Evolutionary conservation across 2,797 vertebrate species (phyloP).

Genomic region (Bovichtus diacanthus): DNA sequence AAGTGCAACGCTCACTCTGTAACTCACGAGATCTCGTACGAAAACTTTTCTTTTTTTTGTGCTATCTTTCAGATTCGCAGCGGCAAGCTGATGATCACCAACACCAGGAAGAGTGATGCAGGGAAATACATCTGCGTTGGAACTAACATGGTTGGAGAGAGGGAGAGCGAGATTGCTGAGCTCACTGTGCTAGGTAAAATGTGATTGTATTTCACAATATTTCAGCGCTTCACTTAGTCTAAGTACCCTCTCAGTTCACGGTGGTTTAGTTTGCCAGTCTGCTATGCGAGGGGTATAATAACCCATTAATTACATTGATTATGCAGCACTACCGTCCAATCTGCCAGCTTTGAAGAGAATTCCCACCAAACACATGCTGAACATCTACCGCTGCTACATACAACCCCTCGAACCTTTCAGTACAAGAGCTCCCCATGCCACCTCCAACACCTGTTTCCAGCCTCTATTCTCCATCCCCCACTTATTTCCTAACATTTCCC

Average conservation of each 20-base stretch:
- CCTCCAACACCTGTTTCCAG: conserved; percentile 36
- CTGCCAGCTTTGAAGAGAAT: conserved; percentile 48
- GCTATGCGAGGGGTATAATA: conserved; percentile 45
- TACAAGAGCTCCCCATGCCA: conserved; percentile 48
- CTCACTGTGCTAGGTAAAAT: conserved; percentile 93
- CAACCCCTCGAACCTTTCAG: conserved; percentile 49
- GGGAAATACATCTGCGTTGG: conserved; percentile 96
- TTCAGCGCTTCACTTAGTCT: conserved; percentile 43
- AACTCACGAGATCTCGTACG: conserved; percentile 1
- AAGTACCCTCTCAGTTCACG: conserved; percentile 36
- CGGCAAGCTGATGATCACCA: conserved; percentile 97
- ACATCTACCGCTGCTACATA: conserved; percentile 29
- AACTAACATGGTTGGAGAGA: conserved; percentile 96
- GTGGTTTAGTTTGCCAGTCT: conserved; percentile 27
- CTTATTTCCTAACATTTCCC: conserved; percentile 65
- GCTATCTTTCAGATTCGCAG: conserved; percentile 90
- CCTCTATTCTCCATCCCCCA: conserved; percentile 43
- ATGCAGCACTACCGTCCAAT: conserved; percentile 41
- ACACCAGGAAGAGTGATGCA: conserved; percentile 93
- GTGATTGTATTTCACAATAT: conserved; percentile 24
- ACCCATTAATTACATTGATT: conserved; percentile 67
- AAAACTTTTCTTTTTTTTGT: conserved; percentile 47
- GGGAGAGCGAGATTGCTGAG: conserved; percentile 94
- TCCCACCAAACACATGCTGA: conserved; percentile 27
- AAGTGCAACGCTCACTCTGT: neutral